Base-by-base conservation (phyloP, 2,113 vertebrate genomes). In the Sclerurus mexicanus region DNA sequence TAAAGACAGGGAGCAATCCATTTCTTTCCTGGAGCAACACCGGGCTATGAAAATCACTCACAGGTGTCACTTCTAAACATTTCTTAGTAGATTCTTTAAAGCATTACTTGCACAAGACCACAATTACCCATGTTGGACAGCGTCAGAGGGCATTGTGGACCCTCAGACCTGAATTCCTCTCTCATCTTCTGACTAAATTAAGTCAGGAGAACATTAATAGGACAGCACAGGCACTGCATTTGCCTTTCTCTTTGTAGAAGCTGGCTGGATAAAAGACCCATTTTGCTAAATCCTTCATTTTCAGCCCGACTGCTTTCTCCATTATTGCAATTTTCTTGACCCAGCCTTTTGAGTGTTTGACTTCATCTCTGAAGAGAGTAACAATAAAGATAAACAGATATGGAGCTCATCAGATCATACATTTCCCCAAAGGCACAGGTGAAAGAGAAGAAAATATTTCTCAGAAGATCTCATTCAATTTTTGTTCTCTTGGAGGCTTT, bases 241-340 rank as follows among this genome's bases (percentile, higher is more conserved):
- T n/a, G 27, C 50, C 40, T 93, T 85, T 87, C 67, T 85, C 50
- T 93, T 68, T 67, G 35, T 30, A 72, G 74, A 80, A 53, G 24
- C 27, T 85, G 85, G 21, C 73, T 55, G 46, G 30, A 39, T 44
- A 73, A 67, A 88, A 93, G 13, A 28, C 10, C n/a, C 44, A 42
- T 88, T 90, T 94, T 83, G 30, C 52, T 63, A 78, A 71, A 62
- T 33, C 40, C n/a, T 79, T 68, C 31, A 64, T 89, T 83, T 90
- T 35, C 89, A 93, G 59, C n/a, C 68, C 87, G 63, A 85, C 83
- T 85, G 33, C 63, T 88, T 89, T 90, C 89, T 79, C 42, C 79
- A 30, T 66, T 77, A 4, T 31, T 94, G 63, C 63, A 77, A 30
- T 94, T 83, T 39, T 90, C 94, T 87, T 95, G 75, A 95, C 79